Conservation (phyloP, 37 sponge, comb jelly and placozoan genomes). For the Petrosia ficiformis region DNA sequence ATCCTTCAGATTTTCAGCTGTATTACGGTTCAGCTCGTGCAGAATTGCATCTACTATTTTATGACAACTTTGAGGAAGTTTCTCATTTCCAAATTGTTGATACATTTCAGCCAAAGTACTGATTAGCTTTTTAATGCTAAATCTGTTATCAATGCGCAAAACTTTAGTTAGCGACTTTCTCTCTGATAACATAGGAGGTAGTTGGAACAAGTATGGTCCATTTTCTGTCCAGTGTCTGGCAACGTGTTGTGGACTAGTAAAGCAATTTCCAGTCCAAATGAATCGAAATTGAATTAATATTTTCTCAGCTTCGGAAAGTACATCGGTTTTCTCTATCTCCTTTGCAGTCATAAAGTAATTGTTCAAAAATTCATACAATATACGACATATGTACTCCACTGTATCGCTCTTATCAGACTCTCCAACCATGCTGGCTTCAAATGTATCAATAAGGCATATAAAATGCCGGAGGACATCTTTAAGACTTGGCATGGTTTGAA, state of each 20-base stretch:
- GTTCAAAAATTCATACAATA: background rate
- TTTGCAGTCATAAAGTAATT: too few species aligned
- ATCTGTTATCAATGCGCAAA: background rate
- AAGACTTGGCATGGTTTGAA: background rate
- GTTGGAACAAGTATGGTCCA: conserved; percentile 8
- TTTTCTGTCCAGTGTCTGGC: conserved; percentile 5
- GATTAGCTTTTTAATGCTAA: background rate
- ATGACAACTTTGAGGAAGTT: background rate
- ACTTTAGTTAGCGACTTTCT: background rate
- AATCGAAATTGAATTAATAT: background rate
- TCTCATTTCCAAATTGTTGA: too few species aligned
- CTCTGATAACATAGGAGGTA: background rate
- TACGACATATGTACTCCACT: background rate
- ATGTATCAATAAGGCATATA: background rate
- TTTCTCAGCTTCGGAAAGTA: background rate
- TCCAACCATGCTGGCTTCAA: background rate
- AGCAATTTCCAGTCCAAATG: conserved; percentile 3
- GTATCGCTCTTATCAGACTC: background rate
- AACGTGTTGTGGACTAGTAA: background rate
- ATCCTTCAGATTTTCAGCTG: too few species aligned
- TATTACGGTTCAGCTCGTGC: too few species aligned
- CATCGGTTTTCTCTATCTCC: too few species aligned
- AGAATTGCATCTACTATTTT: too few species aligned
- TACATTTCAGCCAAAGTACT: background rate
- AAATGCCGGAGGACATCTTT: background rate